phyloP scores from a whole-genome alignment of 2,797 vertebrate genomes.

The Rhynchotus rufescens region DNA sequence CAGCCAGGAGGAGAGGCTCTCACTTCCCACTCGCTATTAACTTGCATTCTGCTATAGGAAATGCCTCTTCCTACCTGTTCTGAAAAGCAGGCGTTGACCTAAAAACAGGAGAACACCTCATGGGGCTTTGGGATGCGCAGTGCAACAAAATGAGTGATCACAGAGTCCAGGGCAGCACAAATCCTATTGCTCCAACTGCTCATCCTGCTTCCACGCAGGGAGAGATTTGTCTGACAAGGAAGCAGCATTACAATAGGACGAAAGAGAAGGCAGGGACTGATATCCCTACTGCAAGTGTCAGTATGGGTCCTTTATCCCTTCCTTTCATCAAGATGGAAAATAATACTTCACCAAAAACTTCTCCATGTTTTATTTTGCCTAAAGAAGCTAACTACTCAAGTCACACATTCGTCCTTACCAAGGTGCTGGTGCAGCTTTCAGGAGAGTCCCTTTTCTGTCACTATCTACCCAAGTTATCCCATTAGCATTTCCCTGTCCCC shows the following conservation, averaged over 20 bases:
- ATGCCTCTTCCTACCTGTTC: neutral
- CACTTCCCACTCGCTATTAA: neutral
- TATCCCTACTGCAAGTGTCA: neutral
- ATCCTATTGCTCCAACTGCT: neutral
- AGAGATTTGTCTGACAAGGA: neutral
- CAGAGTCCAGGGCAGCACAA: neutral
- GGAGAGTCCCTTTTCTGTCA: neutral
- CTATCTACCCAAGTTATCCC: neutral
- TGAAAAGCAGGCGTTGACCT: neutral
- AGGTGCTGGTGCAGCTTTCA: neutral
- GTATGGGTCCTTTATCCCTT: rapidly evolving
- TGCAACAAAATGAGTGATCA: neutral
- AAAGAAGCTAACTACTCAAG: neutral
- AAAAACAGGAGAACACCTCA: neutral
- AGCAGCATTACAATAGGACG: neutral
- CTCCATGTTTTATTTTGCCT: neutral
- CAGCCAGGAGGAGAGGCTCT: neutral
- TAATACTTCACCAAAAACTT: neutral
- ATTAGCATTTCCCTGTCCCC: neutral
- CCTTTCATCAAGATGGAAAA: neutral
- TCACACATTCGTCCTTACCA: neutral
- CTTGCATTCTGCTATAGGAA: neutral
- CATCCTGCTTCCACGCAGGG: neutral
- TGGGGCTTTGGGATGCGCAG: neutral
- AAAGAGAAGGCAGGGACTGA: neutral